Evolutionary conservation across 2,888 invertebrate genomes (phyloP), one percentile per base, ranked within the genome.

Genomic region (Gymnocheta viridis): DNA sequence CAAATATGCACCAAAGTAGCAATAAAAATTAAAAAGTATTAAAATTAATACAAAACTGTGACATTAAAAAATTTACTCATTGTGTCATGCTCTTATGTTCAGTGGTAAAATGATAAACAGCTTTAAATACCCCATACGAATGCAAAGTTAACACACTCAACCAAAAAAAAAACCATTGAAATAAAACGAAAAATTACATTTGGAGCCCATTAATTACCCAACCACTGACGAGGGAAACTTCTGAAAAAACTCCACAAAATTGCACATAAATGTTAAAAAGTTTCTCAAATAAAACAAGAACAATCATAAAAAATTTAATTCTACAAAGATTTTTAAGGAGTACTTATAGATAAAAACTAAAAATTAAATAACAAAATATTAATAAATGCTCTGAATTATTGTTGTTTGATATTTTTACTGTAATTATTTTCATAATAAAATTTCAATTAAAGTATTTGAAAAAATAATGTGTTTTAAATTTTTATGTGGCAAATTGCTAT

Each of bases 161-260:
- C n/a, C n/a, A 54, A 58, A 47, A 67, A 51, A 67, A 27, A 54
- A 62, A 76, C 24, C n/a, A 12, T 41, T 38, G 10, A 35, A 62
- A 58, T 9, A 24, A 62, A 62, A 80, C 58, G 35, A 62, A 70
- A 73, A 81, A 81, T 78, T 72, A 60, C 77, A 84, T 81, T 81
- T 77, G 56, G 38, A 44, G 77, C 81, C 72, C 77, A 84, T 81
- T 81, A 84, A 81, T 81, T 81, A 77, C 62, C 74, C 44, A 62
- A 67, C 60, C 60, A 74, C 44, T 60, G 32, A 44, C 22, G 17
- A 14, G 32, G 69, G 35, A 49, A 67, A 73, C 22, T 24, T 9
- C 22, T 60, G 35, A 32, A 32, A 64, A 66, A 4, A 27, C 4
- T 10, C 19, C 1, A 54, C 27, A 47, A 9, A 35, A 32, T 44